A percentile compares a stretch with the other conserved stretches of the same genome.
Conservation (phyloP, 2,797 vertebrate species). For the Girardinus metallicus region DNA sequence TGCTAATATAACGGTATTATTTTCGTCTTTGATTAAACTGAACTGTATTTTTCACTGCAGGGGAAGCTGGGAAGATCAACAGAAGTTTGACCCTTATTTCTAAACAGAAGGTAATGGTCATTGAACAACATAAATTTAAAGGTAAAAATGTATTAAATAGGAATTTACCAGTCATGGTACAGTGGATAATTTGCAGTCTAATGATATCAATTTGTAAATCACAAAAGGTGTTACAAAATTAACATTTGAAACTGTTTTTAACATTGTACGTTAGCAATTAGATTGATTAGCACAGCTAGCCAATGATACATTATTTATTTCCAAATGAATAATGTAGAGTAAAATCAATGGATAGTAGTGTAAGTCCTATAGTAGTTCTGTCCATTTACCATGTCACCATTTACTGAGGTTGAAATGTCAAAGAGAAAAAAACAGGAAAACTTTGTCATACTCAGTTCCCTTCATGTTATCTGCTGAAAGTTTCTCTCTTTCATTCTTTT, state of each 20-base stretch:
- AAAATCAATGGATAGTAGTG: background rate
- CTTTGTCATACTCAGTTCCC: background rate
- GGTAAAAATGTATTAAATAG: background rate
- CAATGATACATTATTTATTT: background rate
- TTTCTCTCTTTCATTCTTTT: background rate
- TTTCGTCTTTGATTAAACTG: background rate
- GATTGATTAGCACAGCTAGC: background rate
- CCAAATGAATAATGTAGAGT: background rate
- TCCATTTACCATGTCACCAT: background rate
- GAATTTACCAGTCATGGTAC: background rate
- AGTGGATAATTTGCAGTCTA: background rate
- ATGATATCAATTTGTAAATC: background rate
- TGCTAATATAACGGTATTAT: background rate
- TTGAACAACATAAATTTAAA: background rate
- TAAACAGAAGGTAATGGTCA: conserved; percentile 9
- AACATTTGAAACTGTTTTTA: background rate
- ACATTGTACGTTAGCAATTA: background rate
- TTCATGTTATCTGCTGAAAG: background rate
- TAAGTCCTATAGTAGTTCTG: background rate
- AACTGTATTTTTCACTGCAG: conserved; percentile 50
- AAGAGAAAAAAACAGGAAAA: background rate
- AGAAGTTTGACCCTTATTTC: conserved; percentile 61
- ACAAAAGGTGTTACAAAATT: background rate
- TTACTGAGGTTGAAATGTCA: background rate
- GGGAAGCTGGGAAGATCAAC: conserved; percentile 72